Evolutionary conservation across 1,140 invertebrate species (phyloP).

Genomic region (Monochamus saltuarius): DNA sequence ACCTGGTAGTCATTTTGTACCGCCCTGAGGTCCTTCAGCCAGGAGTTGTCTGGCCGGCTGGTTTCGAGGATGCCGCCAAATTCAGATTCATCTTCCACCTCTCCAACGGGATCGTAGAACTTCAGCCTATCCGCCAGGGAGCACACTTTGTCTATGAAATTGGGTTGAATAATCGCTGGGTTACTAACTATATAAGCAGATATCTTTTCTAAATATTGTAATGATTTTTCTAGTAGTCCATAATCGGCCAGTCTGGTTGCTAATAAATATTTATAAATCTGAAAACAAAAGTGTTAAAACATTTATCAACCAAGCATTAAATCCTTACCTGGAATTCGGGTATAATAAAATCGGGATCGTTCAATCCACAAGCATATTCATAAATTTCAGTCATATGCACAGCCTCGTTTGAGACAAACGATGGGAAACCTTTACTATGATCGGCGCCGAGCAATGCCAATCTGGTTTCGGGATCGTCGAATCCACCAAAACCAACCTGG

Average conservation of each 20-base stretch:
- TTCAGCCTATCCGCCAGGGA: constrained; percentile 72
- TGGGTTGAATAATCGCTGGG: constrained; percentile 57
- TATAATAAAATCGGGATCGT: constrained; percentile 72
- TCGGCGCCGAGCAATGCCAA: constrained; percentile 80
- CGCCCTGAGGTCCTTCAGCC: constrained; percentile 55
- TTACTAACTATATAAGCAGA: constrained; percentile 64
- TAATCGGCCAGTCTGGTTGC: constrained; percentile 76
- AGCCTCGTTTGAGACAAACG: constrained; percentile 79
- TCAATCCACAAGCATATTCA: constrained; percentile 86
- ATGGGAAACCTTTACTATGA: constrained; percentile 60
- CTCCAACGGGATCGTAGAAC: constrained; percentile 71
- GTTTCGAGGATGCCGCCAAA: constrained; percentile 40
- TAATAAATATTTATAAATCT: constrained; percentile 73
- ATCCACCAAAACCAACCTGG: constrained; percentile 64
- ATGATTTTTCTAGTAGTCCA: constrained; percentile 73
- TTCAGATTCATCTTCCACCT: constrained; percentile 48
- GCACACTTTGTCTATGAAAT: constrained; percentile 67
- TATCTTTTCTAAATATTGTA: constrained; percentile 82
- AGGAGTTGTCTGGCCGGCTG: constrained; percentile 54
- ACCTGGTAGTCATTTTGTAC: constrained; percentile 51
- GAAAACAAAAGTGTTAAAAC: constrained; percentile 33
- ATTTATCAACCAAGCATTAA: constrained; percentile 4
- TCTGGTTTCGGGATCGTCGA: constrained; percentile 60
- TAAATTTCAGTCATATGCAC: constrained; percentile 94
- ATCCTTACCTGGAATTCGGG: constrained; percentile 66